Base-by-base conservation (phyloP, 35 echinoderm and acorn worm species). In the Apostichopus japonicus region DNA sequence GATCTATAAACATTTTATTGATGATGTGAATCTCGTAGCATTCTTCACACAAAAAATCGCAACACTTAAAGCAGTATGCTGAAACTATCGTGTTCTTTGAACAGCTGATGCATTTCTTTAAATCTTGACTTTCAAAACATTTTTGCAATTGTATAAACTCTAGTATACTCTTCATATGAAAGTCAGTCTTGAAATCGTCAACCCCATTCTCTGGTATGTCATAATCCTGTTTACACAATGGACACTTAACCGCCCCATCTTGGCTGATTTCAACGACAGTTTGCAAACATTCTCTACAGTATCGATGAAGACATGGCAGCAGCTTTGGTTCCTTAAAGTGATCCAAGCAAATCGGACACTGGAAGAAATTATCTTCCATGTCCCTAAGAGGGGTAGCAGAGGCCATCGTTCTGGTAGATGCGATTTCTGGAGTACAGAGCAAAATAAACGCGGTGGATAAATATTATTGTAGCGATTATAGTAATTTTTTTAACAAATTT, bases 41-140 rank as follows among this genome's bases (percentile, higher is more conserved):
- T n/a, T 88, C 16, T 10, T 23, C 10, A 17, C 55, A 88, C 17
- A 88, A 62, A 62, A 87, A 87, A 13, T 24, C 22, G 16, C 24
- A 23, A 57, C 84, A 87, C 22, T 87, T 87, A 21, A 61, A 87
- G 54, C 84, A 87, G 84, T 87, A 87, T 1, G 84, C 84, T 17
- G 57, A 6, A 65, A 23, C 63, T 33, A 19, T 87, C 54, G 10
- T 14, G 5, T 70, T 56, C 55, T 87, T 65, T 70, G 24, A 70
- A 59, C 84, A 23, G n/a, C 54, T 70, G 10, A 57, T 21, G 65
- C 55, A 65, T 33, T 27, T 25, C 27, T 62, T 22, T 23, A 51
- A 21, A 22, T 70, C 84, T 25, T 61, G 19, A 21, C 14, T 24
- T 70, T 59, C 24, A 65, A 70, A 25, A 6, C 56, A 87, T 33